A percentile compares a stretch with the other conserved stretches of the same genome.
phyloP scores from a whole-genome alignment of 1,140 invertebrate species.

The Apis mellifera region Amel_HAv3.1 CM009943.2:4909501-4910000 shows the following conservation, averaged over 20 bases:
- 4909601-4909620: not conserved
- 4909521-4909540: slow-evolving; percentile 7
- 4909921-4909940: too few species aligned
- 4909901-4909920: too few species aligned
- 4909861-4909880: not conserved
- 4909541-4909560: slow-evolving; percentile 13
- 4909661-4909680: slow-evolving; percentile 12
- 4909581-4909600: slow-evolving; percentile 4
- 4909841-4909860: slow-evolving; percentile 1
- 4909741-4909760: slow-evolving; percentile 29
- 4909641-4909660: slow-evolving; percentile 27
- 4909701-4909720: slow-evolving; percentile 41
- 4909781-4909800: not conserved
- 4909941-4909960: too few species aligned
- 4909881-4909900: too few species aligned
- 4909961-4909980: not conserved
- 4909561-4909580: slow-evolving; percentile 10
- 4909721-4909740: slow-evolving; percentile 39
- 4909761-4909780: slow-evolving; percentile 22
- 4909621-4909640: slow-evolving; percentile 4
- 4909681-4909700: slow-evolving; percentile 27
- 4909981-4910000: slow-evolving; percentile 1
- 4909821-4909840: not conserved
- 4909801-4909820: not conserved
- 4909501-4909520: not conserved